Conservation (phyloP, 2,888 invertebrate genomes). For the Drosophila peninsularis region DNA sequence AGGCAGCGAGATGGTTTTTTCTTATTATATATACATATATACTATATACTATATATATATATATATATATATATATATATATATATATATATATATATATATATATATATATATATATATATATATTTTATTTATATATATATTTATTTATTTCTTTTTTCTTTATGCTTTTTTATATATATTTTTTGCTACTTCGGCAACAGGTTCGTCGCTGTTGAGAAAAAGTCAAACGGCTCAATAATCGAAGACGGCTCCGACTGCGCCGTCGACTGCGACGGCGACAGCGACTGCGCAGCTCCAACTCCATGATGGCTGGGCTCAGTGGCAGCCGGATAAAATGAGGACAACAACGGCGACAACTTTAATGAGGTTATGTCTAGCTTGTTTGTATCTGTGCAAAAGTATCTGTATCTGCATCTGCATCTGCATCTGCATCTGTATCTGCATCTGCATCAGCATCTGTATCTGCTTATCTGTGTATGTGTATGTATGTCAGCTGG, state of each 20-base stretch:
- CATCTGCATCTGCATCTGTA: slow-evolving; percentile 14
- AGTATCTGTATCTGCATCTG: slow-evolving; percentile 31
- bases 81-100: slow-evolving; percentile 20
- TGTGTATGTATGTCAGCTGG: slow-evolving; percentile 51
- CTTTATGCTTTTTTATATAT: slow-evolving; percentile 43
- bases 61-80: slow-evolving; percentile 19
- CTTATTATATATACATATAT: background rate
- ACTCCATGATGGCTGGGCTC: slow-evolving; percentile 35
- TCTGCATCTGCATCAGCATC: slow-evolving; percentile 10
- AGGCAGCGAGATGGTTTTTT: slow-evolving; percentile 42
- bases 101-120: slow-evolving; percentile 12
- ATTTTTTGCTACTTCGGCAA: slow-evolving; percentile 66
- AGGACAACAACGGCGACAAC: slow-evolving; percentile 76
- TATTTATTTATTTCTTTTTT: slow-evolving; percentile 23
- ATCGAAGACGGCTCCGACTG: slow-evolving; percentile 58
- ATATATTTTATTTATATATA: slow-evolving; percentile 20
- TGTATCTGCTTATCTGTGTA: slow-evolving; percentile 15
- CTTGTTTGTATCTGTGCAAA: slow-evolving; percentile 38
- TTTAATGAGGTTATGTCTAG: slow-evolving; percentile 77
- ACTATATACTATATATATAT: too few relatives aligned
- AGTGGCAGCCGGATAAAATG: slow-evolving; percentile 67
- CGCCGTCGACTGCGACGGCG: slow-evolving; percentile 23
- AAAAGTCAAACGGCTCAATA: slow-evolving; percentile 77
- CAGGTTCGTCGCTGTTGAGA: slow-evolving; percentile 64
- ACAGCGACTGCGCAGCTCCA: slow-evolving; percentile 11